phyloP scores from a whole-genome alignment of 2,113 vertebrate species.

The Pterocles gutturalis region DNA sequence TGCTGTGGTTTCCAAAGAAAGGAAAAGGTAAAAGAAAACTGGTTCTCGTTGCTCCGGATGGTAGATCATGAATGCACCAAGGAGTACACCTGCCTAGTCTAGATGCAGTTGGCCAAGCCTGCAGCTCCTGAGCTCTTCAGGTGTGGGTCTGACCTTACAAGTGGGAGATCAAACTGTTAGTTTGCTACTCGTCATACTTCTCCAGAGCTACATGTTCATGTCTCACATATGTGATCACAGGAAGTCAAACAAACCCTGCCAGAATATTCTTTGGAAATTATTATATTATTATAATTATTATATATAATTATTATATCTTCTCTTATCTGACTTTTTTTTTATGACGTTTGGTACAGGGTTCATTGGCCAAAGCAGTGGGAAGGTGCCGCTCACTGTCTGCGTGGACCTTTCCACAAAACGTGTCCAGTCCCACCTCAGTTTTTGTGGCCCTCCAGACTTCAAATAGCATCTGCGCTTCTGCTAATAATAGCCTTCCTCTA shows the following conservation, averaged over 20 bases:
- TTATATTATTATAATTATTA: too few species aligned
- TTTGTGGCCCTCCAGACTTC: neutral
- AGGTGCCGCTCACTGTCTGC: rapidly evolving
- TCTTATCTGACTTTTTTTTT: neutral
- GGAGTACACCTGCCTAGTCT: rapidly evolving
- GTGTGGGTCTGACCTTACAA: rapidly evolving
- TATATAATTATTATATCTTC: too few species aligned
- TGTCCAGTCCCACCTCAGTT: neutral
- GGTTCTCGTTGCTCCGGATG: neutral
- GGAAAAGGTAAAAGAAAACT: neutral
- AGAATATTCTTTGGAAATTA: neutral
- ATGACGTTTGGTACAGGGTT: neutral
- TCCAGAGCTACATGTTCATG: neutral
- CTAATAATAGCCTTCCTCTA: neutral
- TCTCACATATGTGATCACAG: neutral
- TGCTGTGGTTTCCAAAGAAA: neutral
- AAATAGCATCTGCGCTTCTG: neutral
- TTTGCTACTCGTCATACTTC: neutral
- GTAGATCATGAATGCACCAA: neutral
- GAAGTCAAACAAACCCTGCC: neutral
- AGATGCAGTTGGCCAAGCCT: neutral
- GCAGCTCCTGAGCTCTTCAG: neutral
- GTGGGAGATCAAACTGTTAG: neutral
- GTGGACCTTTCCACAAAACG: neutral
- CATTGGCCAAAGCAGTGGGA: neutral